Base-by-base conservation (phyloP, 2,113 vertebrate species). In the Neolamprologus falcicula region DNA sequence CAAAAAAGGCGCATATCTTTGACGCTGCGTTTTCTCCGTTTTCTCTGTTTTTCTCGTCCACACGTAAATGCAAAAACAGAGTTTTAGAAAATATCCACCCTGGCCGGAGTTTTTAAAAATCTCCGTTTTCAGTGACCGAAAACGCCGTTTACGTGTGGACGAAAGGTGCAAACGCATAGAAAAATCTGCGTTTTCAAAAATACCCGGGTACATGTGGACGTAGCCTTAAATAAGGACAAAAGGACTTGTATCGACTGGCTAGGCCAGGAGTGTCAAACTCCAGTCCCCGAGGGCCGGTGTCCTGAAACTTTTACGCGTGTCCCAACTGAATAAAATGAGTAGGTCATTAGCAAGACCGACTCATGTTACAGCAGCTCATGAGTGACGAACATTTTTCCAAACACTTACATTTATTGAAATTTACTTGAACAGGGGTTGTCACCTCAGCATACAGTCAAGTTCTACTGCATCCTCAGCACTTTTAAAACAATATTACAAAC, bases 41-140 rank as follows among this genome's bases (percentile, higher is more conserved):
- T 35, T 35, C 8, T 35, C 0, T 4, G 4, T 35, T 35, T 35
- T 35, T 9, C 35, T 37, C 35, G 35, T 37, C 35, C 4, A 10
- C 35, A 37, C 9, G 1, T 37, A 10, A 37, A 37, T 0, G 35
- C 9, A 35, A 35, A 35, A 35, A 37, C 9, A 0, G 9, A 37
- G 35, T 37, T 37, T 37, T 37, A 0, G 0, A 37, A 37, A 37
- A 37, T 37, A 0, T 37, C 35, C 35, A 37, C 9, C 35, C 4
- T 37, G 35, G 9, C 35, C 9, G 35, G 9, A 35, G 9, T 35
- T 9, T 37, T 37, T 37, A 37, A 9, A 35, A 37, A 37, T 37
- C 35, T 37, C 35, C 0, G 35, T 37, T 37, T 37, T 10, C 35
- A 37, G 35, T 37, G 35, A 37, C 35, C 35, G 0, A 37, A 37